phyloP scores from a whole-genome alignment of 1,140 invertebrate species.

The Teleogryllus occipitalis region DNA sequence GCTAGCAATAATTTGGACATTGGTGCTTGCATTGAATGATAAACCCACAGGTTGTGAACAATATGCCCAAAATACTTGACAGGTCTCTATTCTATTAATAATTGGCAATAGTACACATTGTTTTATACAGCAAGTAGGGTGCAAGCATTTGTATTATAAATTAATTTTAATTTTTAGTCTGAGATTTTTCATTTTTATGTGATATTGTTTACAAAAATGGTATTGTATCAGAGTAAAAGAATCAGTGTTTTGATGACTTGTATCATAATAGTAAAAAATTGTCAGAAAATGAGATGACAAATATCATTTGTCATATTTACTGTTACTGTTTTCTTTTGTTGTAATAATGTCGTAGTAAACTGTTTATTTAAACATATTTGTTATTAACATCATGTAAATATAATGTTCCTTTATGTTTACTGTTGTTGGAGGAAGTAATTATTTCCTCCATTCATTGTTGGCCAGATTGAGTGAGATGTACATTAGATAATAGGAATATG shows the following conservation, averaged over 20 bases:
- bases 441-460: neutral
- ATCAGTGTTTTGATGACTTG: neutral
- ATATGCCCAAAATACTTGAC: too few species aligned
- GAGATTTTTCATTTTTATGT: too few species aligned
- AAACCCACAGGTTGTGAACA: too few species aligned
- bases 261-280: neutral
- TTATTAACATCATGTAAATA: neutral
- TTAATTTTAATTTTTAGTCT: too few species aligned
- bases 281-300: neutral
- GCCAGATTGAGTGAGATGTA: neutral
- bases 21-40: too few species aligned
- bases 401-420: neutral
- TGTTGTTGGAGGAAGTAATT: neutral
- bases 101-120: too few species aligned
- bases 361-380: neutral
- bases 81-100: too few species aligned
- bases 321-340: neutral
- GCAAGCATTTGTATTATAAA: too few species aligned
- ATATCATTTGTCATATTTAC: neutral
- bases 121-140: too few species aligned
- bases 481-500: neutral
- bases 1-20: too few species aligned
- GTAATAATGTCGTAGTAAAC: neutral
- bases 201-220: neutral
- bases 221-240: neutral